Percentiles rank a stretch among this genome's conserved stretches.
These are phyloP conservation scores for Balanococcus diminutus DNA, from an alignment of 2,888 invertebrate genomes.

Conservation along the genomic window DNA sequence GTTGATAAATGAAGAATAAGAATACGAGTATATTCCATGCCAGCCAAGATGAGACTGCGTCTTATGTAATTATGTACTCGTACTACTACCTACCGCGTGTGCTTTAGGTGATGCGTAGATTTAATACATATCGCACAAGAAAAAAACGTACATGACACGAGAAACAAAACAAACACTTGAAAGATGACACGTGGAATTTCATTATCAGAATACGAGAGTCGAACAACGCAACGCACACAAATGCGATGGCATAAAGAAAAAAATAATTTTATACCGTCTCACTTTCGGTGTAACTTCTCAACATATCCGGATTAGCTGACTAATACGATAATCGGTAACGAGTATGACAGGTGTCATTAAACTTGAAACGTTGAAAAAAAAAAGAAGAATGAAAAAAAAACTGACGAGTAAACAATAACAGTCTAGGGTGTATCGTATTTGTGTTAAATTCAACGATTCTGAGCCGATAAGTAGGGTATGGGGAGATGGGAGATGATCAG, in stretches of 20 bases:
- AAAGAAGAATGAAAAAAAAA: neutral
- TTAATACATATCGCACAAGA: neutral
- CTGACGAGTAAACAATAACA: constrained; percentile 20
- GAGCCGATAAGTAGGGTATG: neutral
- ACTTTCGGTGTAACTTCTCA: neutral
- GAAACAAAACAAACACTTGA: neutral
- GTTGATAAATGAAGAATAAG: neutral
- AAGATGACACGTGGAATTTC: constrained; percentile 19
- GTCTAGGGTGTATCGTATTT: neutral
- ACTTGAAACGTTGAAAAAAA: neutral
- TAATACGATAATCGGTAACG: constrained; percentile 18
- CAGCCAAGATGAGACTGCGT: neutral
- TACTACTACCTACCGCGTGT: neutral
- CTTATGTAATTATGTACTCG: neutral
- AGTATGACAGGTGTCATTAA: constrained; percentile 5
- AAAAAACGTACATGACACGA: neutral
- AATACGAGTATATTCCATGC: neutral
- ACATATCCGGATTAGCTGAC: neutral
- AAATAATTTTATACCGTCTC: neutral
- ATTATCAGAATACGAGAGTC: neutral
- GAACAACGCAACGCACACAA: neutral
- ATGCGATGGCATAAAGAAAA: neutral
- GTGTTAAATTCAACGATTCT: neutral
- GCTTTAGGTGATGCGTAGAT: neutral
- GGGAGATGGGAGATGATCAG: neutral